phyloP scores from a whole-genome alignment of 37 sponge, comb jelly and placozoan species.

The Eunapius fragilis region DNA sequence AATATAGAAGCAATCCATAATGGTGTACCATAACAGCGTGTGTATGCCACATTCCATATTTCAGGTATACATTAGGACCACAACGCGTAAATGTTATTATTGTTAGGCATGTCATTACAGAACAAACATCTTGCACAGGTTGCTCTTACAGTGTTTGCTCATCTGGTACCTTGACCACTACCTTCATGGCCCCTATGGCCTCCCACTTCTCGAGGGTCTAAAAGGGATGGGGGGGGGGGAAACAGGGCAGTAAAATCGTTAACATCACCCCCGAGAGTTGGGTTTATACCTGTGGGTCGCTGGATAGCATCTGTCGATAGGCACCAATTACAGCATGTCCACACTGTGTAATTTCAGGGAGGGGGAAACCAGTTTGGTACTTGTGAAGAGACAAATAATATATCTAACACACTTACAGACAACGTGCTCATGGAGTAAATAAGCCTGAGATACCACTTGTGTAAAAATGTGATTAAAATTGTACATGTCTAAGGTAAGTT shows the following conservation, averaged over 20 bases:
- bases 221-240: background rate
- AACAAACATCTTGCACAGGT: background rate
- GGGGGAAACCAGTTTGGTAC: too few relatives aligned
- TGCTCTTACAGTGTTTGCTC: constrained; percentile 69
- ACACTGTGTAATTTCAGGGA: constrained; percentile 30
- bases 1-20: too few relatives aligned
- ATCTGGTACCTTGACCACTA: constrained; percentile 86
- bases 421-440: too few relatives aligned
- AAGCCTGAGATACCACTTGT: too few relatives aligned
- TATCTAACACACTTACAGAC: too few relatives aligned
- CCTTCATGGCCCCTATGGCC: constrained; percentile 79
- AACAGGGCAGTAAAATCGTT: background rate
- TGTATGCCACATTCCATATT: too few relatives aligned
- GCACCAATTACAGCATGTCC: constrained; percentile 82
- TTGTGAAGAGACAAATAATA: too few relatives aligned
- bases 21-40: too few relatives aligned
- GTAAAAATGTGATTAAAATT: too few relatives aligned
- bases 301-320: constrained; percentile 51
- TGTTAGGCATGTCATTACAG: background rate
- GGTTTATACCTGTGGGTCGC: constrained; percentile 38
- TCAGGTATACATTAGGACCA: too few relatives aligned
- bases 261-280: background rate
- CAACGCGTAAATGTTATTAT: too few relatives aligned
- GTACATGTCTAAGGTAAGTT: too few relatives aligned
- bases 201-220: constrained; percentile 83